phyloP scores from a whole-genome alignment of 2,888 invertebrate species.

The Synanthedon tipuliformis region DNA sequence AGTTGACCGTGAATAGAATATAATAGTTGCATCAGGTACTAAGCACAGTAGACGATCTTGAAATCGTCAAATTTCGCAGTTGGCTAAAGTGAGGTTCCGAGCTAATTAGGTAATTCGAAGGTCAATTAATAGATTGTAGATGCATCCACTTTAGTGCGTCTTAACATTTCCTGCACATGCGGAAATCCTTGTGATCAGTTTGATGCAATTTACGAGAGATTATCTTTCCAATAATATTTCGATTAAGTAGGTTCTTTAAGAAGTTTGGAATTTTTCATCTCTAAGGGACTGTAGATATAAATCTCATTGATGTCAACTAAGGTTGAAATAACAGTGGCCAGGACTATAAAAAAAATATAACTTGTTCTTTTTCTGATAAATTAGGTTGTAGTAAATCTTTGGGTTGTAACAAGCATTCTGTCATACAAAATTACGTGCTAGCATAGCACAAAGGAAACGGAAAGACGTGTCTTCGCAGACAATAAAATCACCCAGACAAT shows the following conservation, averaged over 20 bases:
- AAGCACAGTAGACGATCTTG: neutral
- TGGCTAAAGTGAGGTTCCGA: neutral
- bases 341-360: too few species aligned
- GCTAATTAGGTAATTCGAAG: neutral
- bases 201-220: too few species aligned
- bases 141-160: neutral
- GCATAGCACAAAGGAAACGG: conserved; percentile 6
- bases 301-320: too few species aligned
- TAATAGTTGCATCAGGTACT: neutral
- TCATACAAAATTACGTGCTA: neutral
- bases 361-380: too few species aligned
- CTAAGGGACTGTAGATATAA: too few species aligned
- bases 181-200: neutral
- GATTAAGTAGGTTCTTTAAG: too few species aligned
- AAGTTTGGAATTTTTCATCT: too few species aligned
- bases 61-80: neutral
- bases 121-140: neutral
- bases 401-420: too few species aligned
- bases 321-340: too few species aligned
- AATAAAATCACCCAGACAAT: conserved; percentile 7
- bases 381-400: too few species aligned
- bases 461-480: neutral
- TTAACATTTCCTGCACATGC: neutral
- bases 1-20: neutral
- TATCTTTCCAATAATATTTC: too few species aligned